Conservation (phyloP, 37 sponge, comb jelly and placozoan species). For the Cladorhizidae sp. region DNA sequence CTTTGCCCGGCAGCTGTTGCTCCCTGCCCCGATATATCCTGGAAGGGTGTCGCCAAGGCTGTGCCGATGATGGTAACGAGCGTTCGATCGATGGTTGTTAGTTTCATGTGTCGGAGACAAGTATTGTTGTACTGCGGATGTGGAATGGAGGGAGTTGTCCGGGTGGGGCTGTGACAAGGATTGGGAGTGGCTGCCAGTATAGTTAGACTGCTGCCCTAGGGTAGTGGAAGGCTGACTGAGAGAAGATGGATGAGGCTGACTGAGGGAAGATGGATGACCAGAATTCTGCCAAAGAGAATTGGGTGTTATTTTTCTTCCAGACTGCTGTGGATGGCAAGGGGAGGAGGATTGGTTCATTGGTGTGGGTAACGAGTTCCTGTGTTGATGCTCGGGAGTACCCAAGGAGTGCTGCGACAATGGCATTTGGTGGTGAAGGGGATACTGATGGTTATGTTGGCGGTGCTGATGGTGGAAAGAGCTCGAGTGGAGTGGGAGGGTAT, state of each 20-base stretch:
- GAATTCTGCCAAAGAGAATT: not conserved
- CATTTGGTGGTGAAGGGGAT: not conserved
- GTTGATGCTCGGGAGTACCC: not conserved
- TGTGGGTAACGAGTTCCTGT: not conserved
- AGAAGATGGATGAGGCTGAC: not conserved
- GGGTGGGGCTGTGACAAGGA: too few species aligned
- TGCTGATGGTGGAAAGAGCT: not conserved
- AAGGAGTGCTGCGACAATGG: not conserved
- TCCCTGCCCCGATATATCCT: too few species aligned
- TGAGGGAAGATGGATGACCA: not conserved
- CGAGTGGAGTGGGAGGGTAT: too few species aligned
- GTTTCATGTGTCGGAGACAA: too few species aligned
- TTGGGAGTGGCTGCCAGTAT: too few species aligned
- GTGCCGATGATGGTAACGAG: too few species aligned
- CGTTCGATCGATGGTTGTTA: too few species aligned
- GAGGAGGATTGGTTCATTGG: not conserved
- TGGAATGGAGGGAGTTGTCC: too few species aligned
- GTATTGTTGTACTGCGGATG: too few species aligned
- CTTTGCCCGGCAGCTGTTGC: not conserved
- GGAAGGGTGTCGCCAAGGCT: too few species aligned
- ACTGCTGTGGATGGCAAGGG: not conserved
- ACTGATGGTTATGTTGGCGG: not conserved
- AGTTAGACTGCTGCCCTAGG: too few species aligned
- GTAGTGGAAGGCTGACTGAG: not conserved
- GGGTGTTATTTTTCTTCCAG: not conserved